Conservation (phyloP, 2,888 invertebrate genomes). For the Drosophila suboccidentalis region DNA sequence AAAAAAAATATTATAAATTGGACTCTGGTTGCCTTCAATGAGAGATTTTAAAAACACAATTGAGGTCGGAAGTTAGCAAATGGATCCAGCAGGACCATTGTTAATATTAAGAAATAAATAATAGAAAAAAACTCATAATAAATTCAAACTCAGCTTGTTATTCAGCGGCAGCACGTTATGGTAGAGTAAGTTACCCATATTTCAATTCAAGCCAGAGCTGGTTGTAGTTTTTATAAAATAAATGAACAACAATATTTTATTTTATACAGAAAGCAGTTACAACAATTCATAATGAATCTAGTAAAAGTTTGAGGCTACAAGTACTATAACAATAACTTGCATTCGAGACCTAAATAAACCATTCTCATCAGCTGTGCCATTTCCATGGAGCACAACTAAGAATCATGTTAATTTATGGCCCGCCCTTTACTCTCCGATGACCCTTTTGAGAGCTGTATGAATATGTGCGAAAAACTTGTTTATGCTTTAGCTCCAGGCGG, state of each 20-base stretch:
- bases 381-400: slow-evolving; percentile 11
- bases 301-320: slow-evolving; percentile 45
- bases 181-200: slow-evolving; percentile 28
- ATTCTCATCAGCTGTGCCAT: slow-evolving; percentile 26
- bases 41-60: background rate
- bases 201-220: slow-evolving; percentile 40
- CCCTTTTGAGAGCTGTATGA: background rate
- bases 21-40: background rate
- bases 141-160: slow-evolving; percentile 6
- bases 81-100: background rate
- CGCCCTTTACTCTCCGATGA: background rate
- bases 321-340: slow-evolving; percentile 23
- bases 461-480: slow-evolving; percentile 26
- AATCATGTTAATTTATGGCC: slow-evolving; percentile 29
- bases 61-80: background rate
- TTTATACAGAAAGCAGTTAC: slow-evolving; percentile 58
- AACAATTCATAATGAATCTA: slow-evolving; percentile 53
- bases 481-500: slow-evolving; percentile 18
- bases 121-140: slow-evolving; percentile 15
- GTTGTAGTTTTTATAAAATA: slow-evolving; percentile 57
- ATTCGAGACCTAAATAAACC: slow-evolving; percentile 32
- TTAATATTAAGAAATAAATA: slow-evolving; percentile 15
- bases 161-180: too few relatives aligned
- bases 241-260: slow-evolving; percentile 69
- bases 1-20: background rate